Evolutionary conservation across 2,113 vertebrate species (phyloP).

Genomic region (Erythrocebus patas): DNA sequence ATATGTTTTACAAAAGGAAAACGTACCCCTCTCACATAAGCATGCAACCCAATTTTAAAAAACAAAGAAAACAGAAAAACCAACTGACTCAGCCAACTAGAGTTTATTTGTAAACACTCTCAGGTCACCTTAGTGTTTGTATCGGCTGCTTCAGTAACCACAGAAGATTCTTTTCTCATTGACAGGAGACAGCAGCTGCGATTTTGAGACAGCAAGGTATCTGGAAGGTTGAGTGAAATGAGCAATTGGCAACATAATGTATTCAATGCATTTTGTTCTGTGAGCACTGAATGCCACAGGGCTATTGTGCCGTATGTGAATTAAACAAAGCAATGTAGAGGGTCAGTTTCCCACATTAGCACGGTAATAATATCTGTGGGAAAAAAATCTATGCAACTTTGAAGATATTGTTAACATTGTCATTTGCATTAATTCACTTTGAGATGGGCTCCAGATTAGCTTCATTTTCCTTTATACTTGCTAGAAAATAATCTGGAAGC

Average conservation of each 20-base stretch:
- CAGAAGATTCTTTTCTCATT: constrained; percentile 1
- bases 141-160: constrained; percentile 54
- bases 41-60: background rate
- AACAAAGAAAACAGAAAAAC: background rate
- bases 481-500: background rate
- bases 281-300: constrained; percentile 16
- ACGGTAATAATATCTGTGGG: background rate
- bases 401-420: background rate
- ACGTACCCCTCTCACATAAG: background rate
- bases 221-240: constrained; percentile 68
- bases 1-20: background rate
- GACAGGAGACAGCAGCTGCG: constrained; percentile 75
- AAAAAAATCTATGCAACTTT: background rate
- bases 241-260: constrained; percentile 68
- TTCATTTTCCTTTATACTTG: background rate
- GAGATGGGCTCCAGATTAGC: background rate
- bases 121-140: constrained; percentile 53
- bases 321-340: background rate
- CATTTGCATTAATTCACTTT: background rate
- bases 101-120: constrained; percentile 58
- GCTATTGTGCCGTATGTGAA: background rate
- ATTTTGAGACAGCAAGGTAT: constrained; percentile 59
- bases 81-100: background rate
- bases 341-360: background rate
- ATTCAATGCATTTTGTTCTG: background rate